phyloP scores from a whole-genome alignment of 35 echinoderm and acorn worm species.

The Hemicentrotus pulcherrimus region DNA sequence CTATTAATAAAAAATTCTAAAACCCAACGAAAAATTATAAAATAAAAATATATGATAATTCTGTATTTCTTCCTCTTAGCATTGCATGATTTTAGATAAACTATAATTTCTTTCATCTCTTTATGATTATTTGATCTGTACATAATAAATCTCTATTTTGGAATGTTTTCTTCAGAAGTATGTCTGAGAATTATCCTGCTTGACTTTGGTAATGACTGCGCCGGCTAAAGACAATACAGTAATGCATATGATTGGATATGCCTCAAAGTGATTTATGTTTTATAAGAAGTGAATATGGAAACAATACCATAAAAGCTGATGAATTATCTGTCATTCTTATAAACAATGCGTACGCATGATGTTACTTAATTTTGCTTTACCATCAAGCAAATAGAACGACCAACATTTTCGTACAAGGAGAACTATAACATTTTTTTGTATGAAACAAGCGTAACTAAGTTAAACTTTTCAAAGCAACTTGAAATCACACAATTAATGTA shows the following conservation, averaged over 20 bases:
- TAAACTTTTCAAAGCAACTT: neutral
- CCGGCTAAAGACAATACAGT: neutral
- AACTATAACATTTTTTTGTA: neutral
- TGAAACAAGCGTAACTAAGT: conserved; percentile 10
- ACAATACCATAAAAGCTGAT: neutral
- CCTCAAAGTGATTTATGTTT: neutral
- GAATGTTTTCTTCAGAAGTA: neutral
- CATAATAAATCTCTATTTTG: conserved; percentile 31
- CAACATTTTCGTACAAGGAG: neutral
- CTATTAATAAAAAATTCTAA: neutral
- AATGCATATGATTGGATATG: too few species aligned
- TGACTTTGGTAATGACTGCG: neutral
- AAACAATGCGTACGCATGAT: neutral
- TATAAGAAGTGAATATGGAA: neutral
- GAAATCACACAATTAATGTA: neutral
- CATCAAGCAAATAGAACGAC: neutral
- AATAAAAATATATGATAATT: neutral
- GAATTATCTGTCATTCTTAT: neutral
- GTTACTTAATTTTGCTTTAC: neutral
- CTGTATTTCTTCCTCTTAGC: neutral
- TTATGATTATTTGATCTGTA: conserved; percentile 14
- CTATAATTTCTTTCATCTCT: neutral
- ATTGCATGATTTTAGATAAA: neutral
- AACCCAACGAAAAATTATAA: neutral
- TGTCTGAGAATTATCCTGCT: neutral